These are phyloP conservation scores for Ptychoptera contaminata DNA, from an alignment of 2,888 invertebrate genomes.

Conservation along the genomic window DNA sequence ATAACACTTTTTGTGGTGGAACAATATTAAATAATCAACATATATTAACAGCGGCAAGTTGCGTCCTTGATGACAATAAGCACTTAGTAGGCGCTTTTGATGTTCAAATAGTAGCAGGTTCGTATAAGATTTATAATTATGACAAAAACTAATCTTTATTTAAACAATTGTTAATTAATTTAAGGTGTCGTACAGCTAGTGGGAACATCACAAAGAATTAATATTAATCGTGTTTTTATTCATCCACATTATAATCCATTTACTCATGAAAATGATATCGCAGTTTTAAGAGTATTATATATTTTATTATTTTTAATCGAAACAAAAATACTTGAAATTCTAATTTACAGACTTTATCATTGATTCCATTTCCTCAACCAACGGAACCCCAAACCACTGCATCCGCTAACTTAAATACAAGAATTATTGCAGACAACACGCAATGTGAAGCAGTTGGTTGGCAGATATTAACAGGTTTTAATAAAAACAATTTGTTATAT, in stretches of 20 bases:
- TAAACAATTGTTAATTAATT: too few species aligned
- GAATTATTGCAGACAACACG: constrained; percentile 2
- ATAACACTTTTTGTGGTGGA: constrained; percentile 8
- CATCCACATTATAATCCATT: constrained; percentile 8
- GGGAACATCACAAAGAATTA: not conserved
- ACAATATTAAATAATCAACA: constrained; percentile 9
- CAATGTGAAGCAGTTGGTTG: not conserved
- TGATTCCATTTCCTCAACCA: constrained; percentile 3
- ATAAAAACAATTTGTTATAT: too few species aligned
- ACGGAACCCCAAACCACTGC: constrained; percentile 4
- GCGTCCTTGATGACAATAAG: constrained; percentile 4
- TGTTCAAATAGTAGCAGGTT: not conserved
- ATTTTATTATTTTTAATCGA: too few species aligned
- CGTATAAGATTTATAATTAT: not conserved
- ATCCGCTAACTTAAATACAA: constrained; percentile 2
- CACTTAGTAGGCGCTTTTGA: not conserved
- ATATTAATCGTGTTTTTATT: constrained; percentile 6
- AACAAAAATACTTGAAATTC: too few species aligned
- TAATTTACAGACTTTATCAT: not conserved
- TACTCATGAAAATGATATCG: constrained; percentile 10
- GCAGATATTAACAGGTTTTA: too few species aligned
- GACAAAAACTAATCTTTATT: too few species aligned
- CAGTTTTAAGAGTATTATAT: constrained; percentile 7
- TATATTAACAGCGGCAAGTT: constrained; percentile 8
- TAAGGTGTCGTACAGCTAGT: not conserved